Percentiles rank a stretch among this genome's conserved stretches.
phyloP scores from a whole-genome alignment of 53 echinoderm and acorn worm genomes.

The Paracentrotus lividus region DNA sequence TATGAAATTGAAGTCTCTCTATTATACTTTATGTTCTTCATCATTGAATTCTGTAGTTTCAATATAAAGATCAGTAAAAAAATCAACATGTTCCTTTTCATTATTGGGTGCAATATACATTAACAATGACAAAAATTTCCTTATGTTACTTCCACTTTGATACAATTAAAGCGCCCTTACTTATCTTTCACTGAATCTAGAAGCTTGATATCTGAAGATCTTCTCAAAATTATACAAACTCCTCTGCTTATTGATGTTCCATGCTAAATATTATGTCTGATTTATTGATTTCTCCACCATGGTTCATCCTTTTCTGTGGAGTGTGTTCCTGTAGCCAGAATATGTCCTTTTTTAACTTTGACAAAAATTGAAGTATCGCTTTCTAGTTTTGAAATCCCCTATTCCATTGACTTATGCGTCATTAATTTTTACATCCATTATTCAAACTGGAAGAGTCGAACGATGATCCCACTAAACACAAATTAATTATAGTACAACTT shows the following conservation, averaged over 20 bases:
- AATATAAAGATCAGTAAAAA: not conserved
- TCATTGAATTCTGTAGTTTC: conserved; percentile 3
- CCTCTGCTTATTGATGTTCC: conserved; percentile 11
- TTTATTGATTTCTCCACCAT: conserved; percentile 38
- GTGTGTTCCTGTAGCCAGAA: not conserved
- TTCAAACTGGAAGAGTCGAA: not conserved
- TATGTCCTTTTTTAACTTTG: conserved; percentile 13
- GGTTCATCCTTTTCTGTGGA: conserved; percentile 7
- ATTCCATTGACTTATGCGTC: conserved; percentile 9
- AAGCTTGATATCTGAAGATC: not conserved
- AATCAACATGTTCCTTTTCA: conserved; percentile 13
- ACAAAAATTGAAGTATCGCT: conserved; percentile 6
- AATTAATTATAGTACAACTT: not conserved
- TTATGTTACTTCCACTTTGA: conserved; percentile 25
- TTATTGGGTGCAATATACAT: conserved; percentile 47
- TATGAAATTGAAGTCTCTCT: not conserved
- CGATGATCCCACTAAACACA: not conserved
- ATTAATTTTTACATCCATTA: not conserved
- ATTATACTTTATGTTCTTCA: conserved; percentile 3
- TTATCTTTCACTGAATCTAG: conserved; percentile 17
- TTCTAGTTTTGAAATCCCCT: not conserved
- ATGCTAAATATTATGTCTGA: conserved; percentile 18
- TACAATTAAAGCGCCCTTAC: not conserved
- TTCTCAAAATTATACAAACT: not conserved
- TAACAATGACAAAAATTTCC: not conserved